Evolutionary conservation across 2,888 invertebrate species (phyloP), one percentile per base, ranked within the genome.

Genomic region (Tachystola acroxantha): DNA sequence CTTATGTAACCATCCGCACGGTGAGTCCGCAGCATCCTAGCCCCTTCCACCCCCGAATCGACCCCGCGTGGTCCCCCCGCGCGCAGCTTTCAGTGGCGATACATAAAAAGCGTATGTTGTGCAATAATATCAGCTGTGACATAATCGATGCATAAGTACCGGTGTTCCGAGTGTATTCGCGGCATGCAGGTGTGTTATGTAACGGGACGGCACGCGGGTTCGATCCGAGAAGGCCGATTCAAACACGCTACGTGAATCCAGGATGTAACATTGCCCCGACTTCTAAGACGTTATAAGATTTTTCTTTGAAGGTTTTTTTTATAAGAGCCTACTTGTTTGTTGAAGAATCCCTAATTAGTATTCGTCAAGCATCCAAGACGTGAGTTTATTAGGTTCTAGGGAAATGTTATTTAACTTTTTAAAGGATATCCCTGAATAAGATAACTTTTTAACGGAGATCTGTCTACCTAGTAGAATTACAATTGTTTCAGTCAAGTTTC

Each of bases 1-100:
- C 85, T 86, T 86, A 86, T 81, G 67, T 86, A 86, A 86, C 73
- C 77, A 81, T 74, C 80, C 78, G 76, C 79, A 78, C 81, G 82
- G 82, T 80, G 79, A 81, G 72, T 75, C 79, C 67, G 74, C 81
- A 82, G 78, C 76, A 77, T 77, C 80, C 72, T 61, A 62, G 59
- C 74, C 71, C 68, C 68, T 64, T 66, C 70, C 74, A 64, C 63
- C 65, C 64, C 64, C n/a, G 63, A 53, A 61, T 65, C 68, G 72
- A 64, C 65, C 62, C 64, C 60, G 67, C 73, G 60, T 57, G 60
- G 62, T 62, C 57, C 57, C n/a, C 30, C 55, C 58, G 50, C 57
- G 50, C 57, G 53, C 48, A 36, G 40, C 46, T 50, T 53, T 64
- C 63, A 64, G 68, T 65, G 60, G 59, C 57, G 53, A 46, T 40